Evolutionary conservation across 2,113 vertebrate genomes (phyloP).

Genomic region (Chloebia gouldiae): DNA sequence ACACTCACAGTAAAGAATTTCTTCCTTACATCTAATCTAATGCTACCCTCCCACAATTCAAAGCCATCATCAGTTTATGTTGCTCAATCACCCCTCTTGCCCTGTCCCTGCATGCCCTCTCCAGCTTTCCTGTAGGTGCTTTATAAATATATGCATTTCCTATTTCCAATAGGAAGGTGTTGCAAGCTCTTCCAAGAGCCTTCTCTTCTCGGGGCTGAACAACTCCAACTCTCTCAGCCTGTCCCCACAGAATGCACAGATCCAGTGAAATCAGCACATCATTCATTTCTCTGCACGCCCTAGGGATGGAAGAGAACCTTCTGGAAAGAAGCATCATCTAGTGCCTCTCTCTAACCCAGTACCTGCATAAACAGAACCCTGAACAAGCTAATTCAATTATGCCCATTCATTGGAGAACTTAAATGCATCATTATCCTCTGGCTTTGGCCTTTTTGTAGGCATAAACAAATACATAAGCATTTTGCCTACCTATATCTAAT

Average conservation of each 20-base stretch:
- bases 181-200: not conserved
- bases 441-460: not conserved
- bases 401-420: not conserved
- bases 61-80: not conserved
- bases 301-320: not conserved
- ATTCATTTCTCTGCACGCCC: not conserved
- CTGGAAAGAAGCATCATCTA: not conserved
- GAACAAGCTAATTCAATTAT: not conserved
- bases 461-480: not conserved
- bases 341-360: not conserved
- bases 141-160: not conserved
- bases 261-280: not conserved
- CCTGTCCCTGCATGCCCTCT: not conserved
- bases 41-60: fast-evolving
- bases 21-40: no score
- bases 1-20: not conserved
- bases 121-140: not conserved
- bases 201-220: not conserved
- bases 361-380: not conserved
- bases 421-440: not conserved
- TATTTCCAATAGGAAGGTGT: not conserved
- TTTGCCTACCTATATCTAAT: not conserved
- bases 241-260: not conserved
- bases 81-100: not conserved
- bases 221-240: not conserved